Conservation (phyloP, 2,113 vertebrate species). For the Triplophysa rosa region DNA sequence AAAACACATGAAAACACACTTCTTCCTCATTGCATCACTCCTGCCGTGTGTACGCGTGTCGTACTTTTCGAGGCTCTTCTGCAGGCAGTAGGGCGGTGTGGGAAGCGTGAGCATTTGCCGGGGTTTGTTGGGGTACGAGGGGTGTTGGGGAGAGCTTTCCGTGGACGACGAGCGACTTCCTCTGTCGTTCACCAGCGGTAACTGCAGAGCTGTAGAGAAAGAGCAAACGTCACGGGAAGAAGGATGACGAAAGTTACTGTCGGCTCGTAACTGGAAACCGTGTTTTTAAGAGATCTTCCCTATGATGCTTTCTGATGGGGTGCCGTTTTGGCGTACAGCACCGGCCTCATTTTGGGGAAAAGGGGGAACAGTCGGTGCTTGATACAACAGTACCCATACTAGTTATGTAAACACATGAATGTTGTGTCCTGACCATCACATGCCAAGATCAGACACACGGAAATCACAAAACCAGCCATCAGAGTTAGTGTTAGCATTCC, state of each 20-base stretch:
- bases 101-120: constrained; percentile 85
- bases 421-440: constrained; percentile 28
- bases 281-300: background rate
- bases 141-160: constrained; percentile 87
- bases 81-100: constrained; percentile 76
- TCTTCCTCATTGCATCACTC: background rate
- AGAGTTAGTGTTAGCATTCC: constrained; percentile 51
- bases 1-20: constrained; percentile 13
- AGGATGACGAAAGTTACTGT: background rate
- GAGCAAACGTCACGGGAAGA: background rate
- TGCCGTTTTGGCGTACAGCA: too few species aligned
- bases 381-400: too few species aligned
- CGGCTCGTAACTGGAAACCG: background rate
- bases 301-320: background rate
- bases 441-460: constrained; percentile 36
- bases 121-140: constrained; percentile 78
- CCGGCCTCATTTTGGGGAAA: too few species aligned
- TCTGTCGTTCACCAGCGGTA: constrained; percentile 87
- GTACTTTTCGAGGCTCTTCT: constrained; percentile 90
- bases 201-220: constrained; percentile 78
- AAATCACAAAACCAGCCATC: constrained; percentile 37
- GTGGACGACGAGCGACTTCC: constrained; percentile 85
- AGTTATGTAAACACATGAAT: too few species aligned
- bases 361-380: too few species aligned
- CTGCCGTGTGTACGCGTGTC: constrained; percentile 16